Base-by-base conservation (phyloP, 1,140 invertebrate species). In the Lordiphosa mommai region DNA sequence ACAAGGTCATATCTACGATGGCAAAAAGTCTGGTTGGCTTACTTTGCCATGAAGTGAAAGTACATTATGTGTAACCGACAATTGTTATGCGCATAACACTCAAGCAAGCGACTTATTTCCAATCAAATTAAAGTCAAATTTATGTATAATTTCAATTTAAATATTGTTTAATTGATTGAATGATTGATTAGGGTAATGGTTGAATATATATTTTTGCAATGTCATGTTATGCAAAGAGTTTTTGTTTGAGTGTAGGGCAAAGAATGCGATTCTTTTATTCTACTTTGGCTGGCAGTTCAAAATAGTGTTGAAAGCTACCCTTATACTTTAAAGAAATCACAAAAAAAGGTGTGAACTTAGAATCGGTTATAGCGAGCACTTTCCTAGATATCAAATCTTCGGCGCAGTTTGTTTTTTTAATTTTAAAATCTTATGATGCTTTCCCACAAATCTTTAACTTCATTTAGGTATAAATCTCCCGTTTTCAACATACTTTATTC, bases 141-240 rank as follows among this genome's bases (percentile, higher is more conserved):
- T 66, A 61, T 73, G 58, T 72, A 66, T 59, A 67, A 73, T 80
- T 80, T 82, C 49, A 82, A 71, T 82, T 53, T 67, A 71, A 80
- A 71, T 80, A 44, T 37, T 37, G 66, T 61, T 82, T 76, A 76
- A 84, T 80, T 80, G 55, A 41, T 48, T 41, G 20, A 58, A 41
- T 82, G 76, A 82, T 82, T 82, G 23, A 27, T 27, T 27, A 27
- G 6, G 23, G 23, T n/a, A 71, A 80, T 80, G 76, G 55, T 49
- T 32, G 12, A 34, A 49, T 51, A 61, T 67, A 60, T 55, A 36
- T 40, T 41, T 23, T 67, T 68, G 76, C 77, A 50, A 52, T 40
- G 77, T 80, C 77, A 80, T 61, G 77, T 82, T 82, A 77, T 82
- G 77, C 72, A 82, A 76, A 74, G 76, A 48, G 59, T 32, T 66